phyloP scores from a whole-genome alignment of 2,113 vertebrate genomes.

The Myxocyprinus asiaticus region DNA sequence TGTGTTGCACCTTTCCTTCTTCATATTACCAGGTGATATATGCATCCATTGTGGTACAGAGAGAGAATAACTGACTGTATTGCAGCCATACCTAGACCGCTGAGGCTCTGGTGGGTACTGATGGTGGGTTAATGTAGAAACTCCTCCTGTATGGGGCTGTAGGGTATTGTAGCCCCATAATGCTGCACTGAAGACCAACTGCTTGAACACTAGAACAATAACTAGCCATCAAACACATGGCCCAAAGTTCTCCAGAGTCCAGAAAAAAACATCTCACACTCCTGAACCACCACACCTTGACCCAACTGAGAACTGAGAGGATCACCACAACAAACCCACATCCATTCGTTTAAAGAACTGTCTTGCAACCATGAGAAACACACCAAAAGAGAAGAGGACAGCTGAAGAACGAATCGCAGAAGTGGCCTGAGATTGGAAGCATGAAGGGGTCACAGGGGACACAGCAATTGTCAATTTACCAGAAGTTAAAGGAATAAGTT shows the following conservation, averaged over 20 bases:
- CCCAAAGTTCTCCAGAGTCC: not conserved
- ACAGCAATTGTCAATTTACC: no score
- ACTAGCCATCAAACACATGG: not conserved
- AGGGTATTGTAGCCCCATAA: not conserved
- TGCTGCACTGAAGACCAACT: not conserved
- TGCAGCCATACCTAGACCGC: not conserved
- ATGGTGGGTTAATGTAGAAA: not conserved
- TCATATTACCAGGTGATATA: no score
- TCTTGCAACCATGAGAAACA: no score
- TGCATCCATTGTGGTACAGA: not conserved
- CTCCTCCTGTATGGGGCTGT: not conserved
- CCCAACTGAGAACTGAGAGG: not conserved
- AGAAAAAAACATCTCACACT: not conserved
- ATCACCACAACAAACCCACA: not conserved
- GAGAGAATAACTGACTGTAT: not conserved
- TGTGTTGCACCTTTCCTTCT: no score
- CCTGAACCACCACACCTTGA: not conserved
- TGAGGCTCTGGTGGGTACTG: slow-evolving; percentile 33
- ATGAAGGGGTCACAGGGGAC: no score
- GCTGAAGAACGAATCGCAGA: no score
- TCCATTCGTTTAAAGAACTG: not conserved
- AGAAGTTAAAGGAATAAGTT: no score
- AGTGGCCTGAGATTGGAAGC: no score
- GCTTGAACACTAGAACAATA: not conserved
- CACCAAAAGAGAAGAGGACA: no score